Evolutionary conservation across 1,140 invertebrate genomes (phyloP), one percentile per base, ranked within the genome.

Genomic region (Metaphire vulgaris): DNA sequence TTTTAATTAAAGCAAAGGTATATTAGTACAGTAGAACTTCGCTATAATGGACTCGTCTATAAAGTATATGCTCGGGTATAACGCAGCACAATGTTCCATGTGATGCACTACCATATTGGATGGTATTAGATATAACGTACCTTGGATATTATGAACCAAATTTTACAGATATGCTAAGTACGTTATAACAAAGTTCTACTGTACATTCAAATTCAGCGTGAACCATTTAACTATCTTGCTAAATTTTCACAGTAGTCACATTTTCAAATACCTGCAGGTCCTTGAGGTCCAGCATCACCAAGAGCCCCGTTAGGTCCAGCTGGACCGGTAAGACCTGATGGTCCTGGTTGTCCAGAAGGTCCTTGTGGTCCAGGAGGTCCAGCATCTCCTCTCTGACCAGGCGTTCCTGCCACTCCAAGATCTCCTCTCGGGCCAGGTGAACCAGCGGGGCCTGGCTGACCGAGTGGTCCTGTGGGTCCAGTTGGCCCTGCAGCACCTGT

Each of bases 271-370:
- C n/a, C 78, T 31, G 69, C 12, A 26, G 30, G 67, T 29, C 31
- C 76, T 41, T 69, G 31, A 26, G 12, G n/a, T 16, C 31, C 75
- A 34, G 28, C 68, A 32, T 32, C 30, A 16, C 75, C 75, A 15
- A 6, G 26, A 33, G 68, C 26, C 29, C 75, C 75, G 26, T 56
- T 28, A 16, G 34, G 32, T 29, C 75, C 75, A 28, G 75, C n/a
- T 1, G 69, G 28, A 56, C 75, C 75, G 16, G 41, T n/a, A 14
- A 28, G 30, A 33, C 75, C 75, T n/a, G n/a, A 29, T 30, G 33
- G 30, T 73, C 75, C 75, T 30, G 6, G 41, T 41, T 74, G 32
- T n/a, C 72, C 72, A 34, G 32, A 33, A 56, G 72, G 56, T 26
- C 72, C 74, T 30, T 56, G n/a, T 21, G 26, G 64, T 31, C 67